Evolutionary conservation across 2,888 invertebrate species (phyloP).

Genomic region (Heliconius erato): DNA sequence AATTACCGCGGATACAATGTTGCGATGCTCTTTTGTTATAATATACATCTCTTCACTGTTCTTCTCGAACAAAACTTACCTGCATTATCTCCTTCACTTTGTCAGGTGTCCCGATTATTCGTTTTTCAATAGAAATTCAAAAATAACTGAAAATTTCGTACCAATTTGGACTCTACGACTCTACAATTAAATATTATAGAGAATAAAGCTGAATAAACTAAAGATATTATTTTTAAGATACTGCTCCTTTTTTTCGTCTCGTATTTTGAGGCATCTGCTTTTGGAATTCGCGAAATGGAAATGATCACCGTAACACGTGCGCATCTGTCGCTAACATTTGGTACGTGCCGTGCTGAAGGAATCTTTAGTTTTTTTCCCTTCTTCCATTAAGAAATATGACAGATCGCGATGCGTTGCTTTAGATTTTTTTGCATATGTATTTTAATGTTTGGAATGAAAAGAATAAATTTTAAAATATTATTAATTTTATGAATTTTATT

Average conservation of each 20-base stretch:
- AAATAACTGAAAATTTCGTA: not conserved
- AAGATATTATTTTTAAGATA: conserved; percentile 9
- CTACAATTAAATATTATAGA: not conserved
- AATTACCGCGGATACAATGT: conserved; percentile 48
- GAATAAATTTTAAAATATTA: too few relatives aligned
- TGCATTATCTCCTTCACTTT: conserved; percentile 46
- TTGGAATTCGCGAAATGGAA: conserved; percentile 78
- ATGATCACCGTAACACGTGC: conserved; percentile 65
- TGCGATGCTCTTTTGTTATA: conserved; percentile 54
- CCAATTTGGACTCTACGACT: not conserved
- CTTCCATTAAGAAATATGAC: conserved; percentile 31
- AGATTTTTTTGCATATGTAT: not conserved
- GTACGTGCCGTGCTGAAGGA: conserved; percentile 74
- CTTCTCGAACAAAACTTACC: conserved; percentile 32
- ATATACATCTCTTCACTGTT: conserved; percentile 50
- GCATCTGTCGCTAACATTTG: conserved; percentile 82
- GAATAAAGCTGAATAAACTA: not conserved
- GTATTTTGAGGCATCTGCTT: conserved; percentile 46
- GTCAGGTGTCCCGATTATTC: conserved; percentile 50
- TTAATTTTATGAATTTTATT: too few relatives aligned
- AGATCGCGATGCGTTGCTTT: conserved; percentile 22
- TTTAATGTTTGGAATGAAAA: not conserved
- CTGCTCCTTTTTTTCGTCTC: not conserved
- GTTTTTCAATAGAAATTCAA: not conserved
- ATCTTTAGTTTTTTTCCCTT: conserved; percentile 52